Percentiles rank a stretch among this genome's conserved stretches.
Conservation (phyloP, 1,140 invertebrate genomes). For the Bombyx mandarina region DNA sequence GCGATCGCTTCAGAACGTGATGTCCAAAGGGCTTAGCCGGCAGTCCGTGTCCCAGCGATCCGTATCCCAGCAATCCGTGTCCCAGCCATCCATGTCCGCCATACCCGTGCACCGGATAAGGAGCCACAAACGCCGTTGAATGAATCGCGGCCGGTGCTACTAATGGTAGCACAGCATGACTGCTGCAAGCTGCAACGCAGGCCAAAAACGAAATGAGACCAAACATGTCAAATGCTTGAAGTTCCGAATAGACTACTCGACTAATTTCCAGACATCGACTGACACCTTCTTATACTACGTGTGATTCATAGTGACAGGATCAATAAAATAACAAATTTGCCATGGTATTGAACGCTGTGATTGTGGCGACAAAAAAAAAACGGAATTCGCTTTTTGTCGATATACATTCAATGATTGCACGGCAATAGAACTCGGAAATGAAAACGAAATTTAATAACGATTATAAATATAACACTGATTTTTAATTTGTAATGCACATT, state of each 20-base stretch:
- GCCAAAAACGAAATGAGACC: conserved; percentile 25
- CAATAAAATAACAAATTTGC: conserved; percentile 39
- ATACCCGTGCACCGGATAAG: conserved; percentile 21
- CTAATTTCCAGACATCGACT: conserved; percentile 18
- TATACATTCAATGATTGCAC: too few relatives aligned
- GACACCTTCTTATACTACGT: conserved; percentile 43
- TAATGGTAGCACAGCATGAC: conserved; percentile 34
- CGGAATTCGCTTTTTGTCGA: too few relatives aligned
- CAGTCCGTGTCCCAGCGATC: conserved; percentile 17
- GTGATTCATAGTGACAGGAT: conserved; percentile 48
- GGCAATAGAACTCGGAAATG: too few relatives aligned
- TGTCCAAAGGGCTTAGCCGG: conserved; percentile 23
- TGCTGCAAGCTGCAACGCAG: conserved; percentile 29
- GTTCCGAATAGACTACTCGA: conserved; percentile 12
- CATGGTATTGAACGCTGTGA: conserved; percentile 39
- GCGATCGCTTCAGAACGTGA: conserved; percentile 43
- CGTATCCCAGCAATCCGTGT: conserved; percentile 4
- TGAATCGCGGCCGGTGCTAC: conserved; percentile 16
- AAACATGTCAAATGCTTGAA: conserved; percentile 30
- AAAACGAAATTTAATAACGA: too few relatives aligned
- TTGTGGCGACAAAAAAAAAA: conserved; percentile 37
- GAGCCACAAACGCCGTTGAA: conserved; percentile 20
- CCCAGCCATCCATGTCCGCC: conserved; percentile 14
- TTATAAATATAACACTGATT: too few relatives aligned
- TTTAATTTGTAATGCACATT: too few relatives aligned